phyloP scores from a whole-genome alignment of 2,888 invertebrate genomes.

The Macrosiphum euphorbiae region DNA sequence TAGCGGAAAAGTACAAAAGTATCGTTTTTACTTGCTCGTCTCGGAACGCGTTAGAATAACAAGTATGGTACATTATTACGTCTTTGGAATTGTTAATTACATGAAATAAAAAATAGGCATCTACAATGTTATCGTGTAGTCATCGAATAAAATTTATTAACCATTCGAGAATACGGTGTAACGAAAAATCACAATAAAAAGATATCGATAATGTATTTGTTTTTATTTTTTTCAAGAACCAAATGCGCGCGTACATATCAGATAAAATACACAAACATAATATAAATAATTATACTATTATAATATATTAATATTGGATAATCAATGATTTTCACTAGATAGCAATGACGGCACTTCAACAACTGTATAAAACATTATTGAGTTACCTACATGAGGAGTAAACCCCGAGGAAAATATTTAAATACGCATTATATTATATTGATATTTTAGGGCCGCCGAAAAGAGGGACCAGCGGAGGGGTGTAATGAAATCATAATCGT shows the following conservation, averaged over 20 bases:
- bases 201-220: neutral
- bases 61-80: constrained; percentile 1
- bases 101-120: neutral
- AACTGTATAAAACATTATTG: neutral
- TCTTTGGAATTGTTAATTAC: constrained; percentile 31
- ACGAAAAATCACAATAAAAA: neutral
- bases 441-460: neutral
- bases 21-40: neutral
- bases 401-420: neutral
- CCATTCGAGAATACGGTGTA: neutral
- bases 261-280: neutral
- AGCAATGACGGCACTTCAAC: neutral
- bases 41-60: neutral
- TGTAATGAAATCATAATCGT: neutral
- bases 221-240: neutral
- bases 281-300: neutral
- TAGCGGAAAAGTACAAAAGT: neutral
- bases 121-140: neutral
- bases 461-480: too few relatives aligned
- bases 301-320: too few relatives aligned
- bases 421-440: neutral
- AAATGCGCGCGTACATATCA: neutral
- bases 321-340: neutral
- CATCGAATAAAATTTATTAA: neutral
- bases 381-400: neutral